These are phyloP conservation scores for Athene cunicularia DNA, from an alignment of 2,113 vertebrate species.

Conservation along the genomic window DNA sequence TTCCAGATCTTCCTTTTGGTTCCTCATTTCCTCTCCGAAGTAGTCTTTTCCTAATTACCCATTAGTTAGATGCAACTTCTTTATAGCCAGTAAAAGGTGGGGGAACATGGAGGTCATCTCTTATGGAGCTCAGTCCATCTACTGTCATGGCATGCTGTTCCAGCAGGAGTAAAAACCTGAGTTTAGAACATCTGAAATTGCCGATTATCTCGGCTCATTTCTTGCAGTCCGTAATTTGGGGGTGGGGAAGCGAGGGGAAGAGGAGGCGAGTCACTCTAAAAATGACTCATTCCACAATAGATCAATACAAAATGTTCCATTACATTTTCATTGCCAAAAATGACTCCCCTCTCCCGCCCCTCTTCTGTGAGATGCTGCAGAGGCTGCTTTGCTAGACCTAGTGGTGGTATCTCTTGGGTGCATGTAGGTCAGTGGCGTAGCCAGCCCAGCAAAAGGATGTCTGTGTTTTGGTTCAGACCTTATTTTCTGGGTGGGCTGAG, in stretches of 20 bases:
- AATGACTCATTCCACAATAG: slow-evolving; percentile 13
- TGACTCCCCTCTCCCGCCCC: not conserved
- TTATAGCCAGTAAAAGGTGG: fast-evolving
- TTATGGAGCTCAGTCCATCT: not conserved
- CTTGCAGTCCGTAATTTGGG: slow-evolving; percentile 47
- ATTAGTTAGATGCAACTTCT: not conserved
- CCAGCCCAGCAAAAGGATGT: not conserved
- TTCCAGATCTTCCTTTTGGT: not conserved
- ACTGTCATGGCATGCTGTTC: not conserved
- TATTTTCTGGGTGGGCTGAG: not conserved
- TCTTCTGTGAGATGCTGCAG: not conserved
- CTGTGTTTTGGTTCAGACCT: not conserved
- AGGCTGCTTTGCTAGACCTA: not conserved
- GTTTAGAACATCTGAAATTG: slow-evolving; percentile 31
- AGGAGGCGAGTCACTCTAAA: not conserved
- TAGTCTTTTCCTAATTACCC: not conserved
- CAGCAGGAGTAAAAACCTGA: slow-evolving; percentile 6
- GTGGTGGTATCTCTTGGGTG: not conserved
- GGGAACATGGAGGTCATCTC: not conserved
- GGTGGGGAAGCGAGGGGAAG: not conserved
- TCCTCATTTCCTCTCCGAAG: not conserved
- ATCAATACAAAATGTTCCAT: slow-evolving; percentile 30
- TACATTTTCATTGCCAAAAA: slow-evolving; percentile 7
- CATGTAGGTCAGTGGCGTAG: not conserved
- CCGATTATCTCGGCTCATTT: slow-evolving; percentile 14